Percentiles rank a stretch among this genome's conserved stretches.
These are phyloP conservation scores for Proterorhinus semilunaris DNA, from an alignment of 2,113 vertebrate species.

Conservation along the genomic window DNA sequence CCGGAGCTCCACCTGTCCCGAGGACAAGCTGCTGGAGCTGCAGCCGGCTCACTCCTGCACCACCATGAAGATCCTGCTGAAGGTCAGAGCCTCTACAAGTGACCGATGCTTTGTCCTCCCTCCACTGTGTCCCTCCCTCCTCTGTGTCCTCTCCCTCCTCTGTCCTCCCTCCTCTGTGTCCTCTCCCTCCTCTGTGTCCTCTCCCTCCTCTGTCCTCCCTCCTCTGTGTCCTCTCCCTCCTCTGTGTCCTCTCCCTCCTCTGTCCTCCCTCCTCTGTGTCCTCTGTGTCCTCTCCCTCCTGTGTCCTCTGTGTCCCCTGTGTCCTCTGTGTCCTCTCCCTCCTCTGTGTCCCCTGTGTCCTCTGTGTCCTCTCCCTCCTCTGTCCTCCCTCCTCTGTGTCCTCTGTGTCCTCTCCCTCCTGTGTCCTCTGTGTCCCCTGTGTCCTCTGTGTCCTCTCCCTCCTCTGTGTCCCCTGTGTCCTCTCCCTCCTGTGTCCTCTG, in stretches of 20 bases:
- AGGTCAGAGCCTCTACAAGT: constrained; percentile 57
- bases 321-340: neutral
- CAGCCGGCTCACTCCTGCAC: constrained; percentile 78
- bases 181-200: neutral
- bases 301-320: no score
- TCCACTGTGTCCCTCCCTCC: neutral
- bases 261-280: neutral
- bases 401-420: neutral
- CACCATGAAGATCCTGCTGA: constrained; percentile 80
- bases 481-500: no score
- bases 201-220: neutral
- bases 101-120: neutral
- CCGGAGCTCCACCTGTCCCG: constrained; percentile 70
- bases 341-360: neutral
- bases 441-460: neutral
- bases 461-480: neutral
- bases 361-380: neutral
- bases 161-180: neutral
- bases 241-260: neutral
- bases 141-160: neutral
- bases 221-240: neutral
- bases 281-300: neutral
- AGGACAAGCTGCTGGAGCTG: constrained; percentile 79
- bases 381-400: neutral
- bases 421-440: no score